A percentile compares a stretch with the other conserved stretches of the same genome.
Conservation (phyloP, 1,140 invertebrate species). For the Lysiphlebus fabarum region DNA sequence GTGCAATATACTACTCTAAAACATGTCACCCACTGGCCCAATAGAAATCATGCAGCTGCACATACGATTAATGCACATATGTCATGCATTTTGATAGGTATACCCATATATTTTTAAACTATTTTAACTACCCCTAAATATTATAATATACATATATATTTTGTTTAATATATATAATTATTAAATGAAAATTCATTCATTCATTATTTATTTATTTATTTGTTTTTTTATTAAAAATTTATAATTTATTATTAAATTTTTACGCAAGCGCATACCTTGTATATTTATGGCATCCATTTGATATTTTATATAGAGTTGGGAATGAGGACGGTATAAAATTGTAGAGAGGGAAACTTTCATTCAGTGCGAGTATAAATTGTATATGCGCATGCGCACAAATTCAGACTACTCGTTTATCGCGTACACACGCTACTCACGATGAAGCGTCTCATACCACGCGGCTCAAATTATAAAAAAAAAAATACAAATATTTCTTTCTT, state of each 20-base stretch:
- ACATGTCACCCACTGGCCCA: slow-evolving; percentile 51
- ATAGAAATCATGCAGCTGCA: slow-evolving; percentile 43
- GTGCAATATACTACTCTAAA: slow-evolving; percentile 29
- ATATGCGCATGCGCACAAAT: slow-evolving; percentile 18
- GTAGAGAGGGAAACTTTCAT: slow-evolving; percentile 45
- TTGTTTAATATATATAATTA: too few species aligned
- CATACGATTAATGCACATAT: slow-evolving; percentile 19
- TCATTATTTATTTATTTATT: too few species aligned
- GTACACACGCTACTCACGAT: slow-evolving; percentile 53
- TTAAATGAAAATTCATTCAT: too few species aligned
- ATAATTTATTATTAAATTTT: too few species aligned
- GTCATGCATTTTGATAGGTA: slow-evolving; percentile 20
- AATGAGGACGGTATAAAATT: too few species aligned
- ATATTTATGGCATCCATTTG: too few species aligned
- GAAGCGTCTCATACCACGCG: slow-evolving; percentile 34
- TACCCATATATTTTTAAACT: neutral
- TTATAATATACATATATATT: neutral
- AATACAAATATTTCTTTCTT: slow-evolving; percentile 23
- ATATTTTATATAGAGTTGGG: too few species aligned
- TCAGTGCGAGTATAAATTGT: slow-evolving; percentile 35
- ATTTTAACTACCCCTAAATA: neutral
- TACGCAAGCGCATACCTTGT: too few species aligned
- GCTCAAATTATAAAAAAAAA: slow-evolving; percentile 25
- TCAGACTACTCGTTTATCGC: slow-evolving; percentile 29
- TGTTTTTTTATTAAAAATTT: too few species aligned